A percentile compares a stretch with the other conserved stretches of the same genome.
Conservation (phyloP, 2,113 vertebrate genomes). For the Cyanoliseus patagonus region DNA sequence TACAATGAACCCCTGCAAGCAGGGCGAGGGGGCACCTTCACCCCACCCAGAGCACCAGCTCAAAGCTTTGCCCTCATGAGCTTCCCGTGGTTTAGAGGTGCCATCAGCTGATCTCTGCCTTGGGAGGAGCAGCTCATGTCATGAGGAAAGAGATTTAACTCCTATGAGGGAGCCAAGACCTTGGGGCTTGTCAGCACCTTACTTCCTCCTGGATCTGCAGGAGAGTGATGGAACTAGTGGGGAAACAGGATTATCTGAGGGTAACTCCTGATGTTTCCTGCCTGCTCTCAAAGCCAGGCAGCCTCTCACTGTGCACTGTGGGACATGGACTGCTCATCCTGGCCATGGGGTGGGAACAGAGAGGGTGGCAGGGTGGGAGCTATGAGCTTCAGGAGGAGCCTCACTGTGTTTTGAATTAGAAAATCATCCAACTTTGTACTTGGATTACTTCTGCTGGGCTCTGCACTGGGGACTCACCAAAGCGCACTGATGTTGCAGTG, state of each 20-base stretch:
- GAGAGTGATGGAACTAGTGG: neutral
- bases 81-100: neutral
- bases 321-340: neutral
- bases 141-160: neutral
- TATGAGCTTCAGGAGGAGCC: neutral
- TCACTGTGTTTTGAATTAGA: accelerated
- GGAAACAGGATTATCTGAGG: neutral
- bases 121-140: neutral
- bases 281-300: neutral
- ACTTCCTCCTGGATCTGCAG: accelerated
- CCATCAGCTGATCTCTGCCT: neutral
- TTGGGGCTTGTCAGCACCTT: neutral
- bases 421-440: neutral
- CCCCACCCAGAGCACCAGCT: neutral
- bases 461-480: neutral
- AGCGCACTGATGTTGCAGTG: neutral
- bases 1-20: neutral
- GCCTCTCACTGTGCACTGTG: accelerated
- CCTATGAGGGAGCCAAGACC: neutral
- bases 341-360: neutral
- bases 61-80: neutral
- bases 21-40: neutral
- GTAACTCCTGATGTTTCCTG: neutral
- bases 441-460: neutral
- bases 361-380: neutral